Evolutionary conservation across 2,797 vertebrate species (phyloP).

Genomic region (Helicolenus hilgendorfi): DNA sequence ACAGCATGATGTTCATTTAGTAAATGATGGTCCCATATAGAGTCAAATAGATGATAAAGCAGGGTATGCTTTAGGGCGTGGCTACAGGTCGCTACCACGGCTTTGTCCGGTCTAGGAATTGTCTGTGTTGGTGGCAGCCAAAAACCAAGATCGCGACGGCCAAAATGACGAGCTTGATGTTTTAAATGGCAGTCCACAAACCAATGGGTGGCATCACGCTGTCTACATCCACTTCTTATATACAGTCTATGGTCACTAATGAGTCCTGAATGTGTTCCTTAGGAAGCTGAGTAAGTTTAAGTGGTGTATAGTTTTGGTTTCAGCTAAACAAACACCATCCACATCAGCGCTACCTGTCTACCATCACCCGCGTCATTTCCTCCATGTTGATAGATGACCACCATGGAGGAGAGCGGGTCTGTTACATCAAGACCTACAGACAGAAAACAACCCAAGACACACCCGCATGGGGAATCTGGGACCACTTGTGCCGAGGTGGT

Average conservation of each 20-base stretch:
- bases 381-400: constrained; percentile 29
- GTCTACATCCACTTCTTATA: neutral
- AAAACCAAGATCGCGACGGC: too few species aligned
- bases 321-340: neutral
- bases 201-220: fast-evolving
- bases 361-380: neutral
- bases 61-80: fast-evolving
- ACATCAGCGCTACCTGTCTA: neutral
- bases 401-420: neutral
- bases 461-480: constrained; percentile 20
- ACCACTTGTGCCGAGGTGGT: constrained; percentile 24
- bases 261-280: neutral
- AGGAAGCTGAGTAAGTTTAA: too few species aligned
- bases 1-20: too few species aligned
- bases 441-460: neutral
- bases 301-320: neutral
- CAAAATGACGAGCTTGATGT: neutral
- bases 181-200: neutral
- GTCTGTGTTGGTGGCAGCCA: too few species aligned
- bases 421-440: constrained; percentile 16
- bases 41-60: fast-evolving
- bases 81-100: too few species aligned
- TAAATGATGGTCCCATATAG: too few species aligned
- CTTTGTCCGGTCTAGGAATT: too few species aligned
- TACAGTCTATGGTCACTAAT: too few species aligned